phyloP scores from a whole-genome alignment of 2,888 invertebrate species.

The Lasioglossum vierecki region DNA sequence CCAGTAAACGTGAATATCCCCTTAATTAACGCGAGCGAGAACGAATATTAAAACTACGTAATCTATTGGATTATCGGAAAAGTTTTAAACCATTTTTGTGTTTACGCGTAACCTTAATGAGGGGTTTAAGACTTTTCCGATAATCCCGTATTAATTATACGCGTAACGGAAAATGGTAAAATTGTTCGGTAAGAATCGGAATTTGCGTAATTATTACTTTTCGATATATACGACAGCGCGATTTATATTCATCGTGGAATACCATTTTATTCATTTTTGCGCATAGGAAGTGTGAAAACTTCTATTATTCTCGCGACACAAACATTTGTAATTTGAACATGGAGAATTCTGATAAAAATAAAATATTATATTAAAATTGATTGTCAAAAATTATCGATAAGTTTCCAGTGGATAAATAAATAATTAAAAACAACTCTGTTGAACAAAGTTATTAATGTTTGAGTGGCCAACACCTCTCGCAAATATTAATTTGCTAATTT shows the following conservation, averaged over 20 bases:
- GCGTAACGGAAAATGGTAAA: not conserved
- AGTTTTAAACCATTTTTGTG: not conserved
- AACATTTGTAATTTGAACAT: not conserved
- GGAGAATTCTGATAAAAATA: not conserved
- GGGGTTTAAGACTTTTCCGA: not conserved
- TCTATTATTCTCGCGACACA: not conserved
- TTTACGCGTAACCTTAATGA: not conserved
- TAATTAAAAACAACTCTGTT: not conserved
- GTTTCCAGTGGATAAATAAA: no score
- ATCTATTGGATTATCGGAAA: slow-evolving; percentile 1
- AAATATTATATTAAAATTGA: not conserved
- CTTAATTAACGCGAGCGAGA: not conserved
- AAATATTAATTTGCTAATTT: not conserved
- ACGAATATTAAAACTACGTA: slow-evolving; percentile 1
- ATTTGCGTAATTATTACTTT: not conserved
- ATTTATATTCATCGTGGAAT: not conserved
- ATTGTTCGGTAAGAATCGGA: not conserved
- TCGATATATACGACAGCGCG: not conserved
- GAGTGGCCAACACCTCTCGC: not conserved
- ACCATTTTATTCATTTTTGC: not conserved
- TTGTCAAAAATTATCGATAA: no score
- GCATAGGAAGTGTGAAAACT: not conserved
- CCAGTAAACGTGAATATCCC: not conserved
- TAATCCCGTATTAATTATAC: slow-evolving; percentile 9
- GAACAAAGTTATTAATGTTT: not conserved